Conservation (phyloP, 2,888 invertebrate genomes). For the Heliconius hortense region DNA sequence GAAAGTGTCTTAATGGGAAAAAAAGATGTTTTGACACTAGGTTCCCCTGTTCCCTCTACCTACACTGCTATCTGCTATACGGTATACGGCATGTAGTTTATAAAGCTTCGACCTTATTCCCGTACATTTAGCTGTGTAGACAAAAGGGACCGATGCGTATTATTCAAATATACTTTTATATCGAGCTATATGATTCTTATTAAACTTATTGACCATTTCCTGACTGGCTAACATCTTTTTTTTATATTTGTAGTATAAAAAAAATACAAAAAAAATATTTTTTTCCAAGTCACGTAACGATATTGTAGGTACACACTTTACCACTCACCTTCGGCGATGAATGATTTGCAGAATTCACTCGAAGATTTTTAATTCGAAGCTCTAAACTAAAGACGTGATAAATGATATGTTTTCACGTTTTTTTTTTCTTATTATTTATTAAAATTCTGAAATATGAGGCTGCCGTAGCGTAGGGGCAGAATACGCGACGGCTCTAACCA, state of each 20-base stretch:
- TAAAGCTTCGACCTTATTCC: too few species aligned
- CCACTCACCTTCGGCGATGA: slow-evolving; percentile 36
- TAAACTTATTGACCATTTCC: not conserved
- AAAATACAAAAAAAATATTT: not conserved
- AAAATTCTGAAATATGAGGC: too few species aligned
- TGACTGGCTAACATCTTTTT: not conserved
- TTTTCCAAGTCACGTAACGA: slow-evolving; percentile 35
- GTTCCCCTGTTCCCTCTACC: too few species aligned
- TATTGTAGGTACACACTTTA: slow-evolving; percentile 32
- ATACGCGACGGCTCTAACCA: too few species aligned
- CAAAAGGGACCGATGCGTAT: too few species aligned
- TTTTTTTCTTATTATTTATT: not conserved
- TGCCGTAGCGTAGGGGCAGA: too few species aligned
- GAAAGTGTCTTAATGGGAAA: too few species aligned
- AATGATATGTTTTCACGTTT: slow-evolving; percentile 12
- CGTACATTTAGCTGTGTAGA: too few species aligned
- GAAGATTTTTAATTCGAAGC: slow-evolving; percentile 18
- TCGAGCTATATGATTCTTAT: not conserved
- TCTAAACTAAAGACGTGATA: slow-evolving; percentile 16
- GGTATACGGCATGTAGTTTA: too few species aligned
- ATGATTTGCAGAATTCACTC: slow-evolving; percentile 32
- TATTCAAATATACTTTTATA: too few species aligned
- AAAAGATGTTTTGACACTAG: too few species aligned
- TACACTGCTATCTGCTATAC: too few species aligned
- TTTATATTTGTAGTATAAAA: not conserved